Conservation (phyloP, 35 echinoderm and acorn worm species). For the Ptychodera flava region DNA sequence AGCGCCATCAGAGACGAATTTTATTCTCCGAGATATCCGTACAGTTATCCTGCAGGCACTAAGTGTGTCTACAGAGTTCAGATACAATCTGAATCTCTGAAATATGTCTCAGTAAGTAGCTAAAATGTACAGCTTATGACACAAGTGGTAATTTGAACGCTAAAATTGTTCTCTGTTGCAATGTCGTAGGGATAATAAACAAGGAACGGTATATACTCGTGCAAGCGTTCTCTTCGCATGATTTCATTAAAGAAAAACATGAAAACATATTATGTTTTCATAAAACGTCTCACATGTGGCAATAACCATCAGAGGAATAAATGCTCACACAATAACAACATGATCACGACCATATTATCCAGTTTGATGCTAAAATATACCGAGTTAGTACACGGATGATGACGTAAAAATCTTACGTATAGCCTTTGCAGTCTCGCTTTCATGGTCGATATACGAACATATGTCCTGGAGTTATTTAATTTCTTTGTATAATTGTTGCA, state of each 20-base stretch:
- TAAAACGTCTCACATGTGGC: neutral
- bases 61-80: neutral
- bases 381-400: too few species aligned
- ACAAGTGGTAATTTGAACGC: neutral
- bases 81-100: neutral
- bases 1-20: neutral
- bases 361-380: too few species aligned
- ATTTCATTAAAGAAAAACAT: neutral
- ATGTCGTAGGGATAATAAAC: neutral
- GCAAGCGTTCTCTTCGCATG: neutral
- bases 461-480: too few species aligned
- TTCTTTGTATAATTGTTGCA: too few species aligned
- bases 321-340: too few species aligned
- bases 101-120: neutral
- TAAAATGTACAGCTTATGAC: neutral
- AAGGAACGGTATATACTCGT: neutral
- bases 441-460: too few species aligned
- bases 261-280: neutral
- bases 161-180: neutral
- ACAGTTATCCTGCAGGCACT: neutral
- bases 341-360: too few species aligned
- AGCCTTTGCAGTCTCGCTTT: too few species aligned
- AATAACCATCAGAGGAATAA: too few species aligned
- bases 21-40: neutral
- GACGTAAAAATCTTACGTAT: too few species aligned